phyloP scores from a whole-genome alignment of 1,140 invertebrate species.

The Brachionus paranguensis region DNA sequence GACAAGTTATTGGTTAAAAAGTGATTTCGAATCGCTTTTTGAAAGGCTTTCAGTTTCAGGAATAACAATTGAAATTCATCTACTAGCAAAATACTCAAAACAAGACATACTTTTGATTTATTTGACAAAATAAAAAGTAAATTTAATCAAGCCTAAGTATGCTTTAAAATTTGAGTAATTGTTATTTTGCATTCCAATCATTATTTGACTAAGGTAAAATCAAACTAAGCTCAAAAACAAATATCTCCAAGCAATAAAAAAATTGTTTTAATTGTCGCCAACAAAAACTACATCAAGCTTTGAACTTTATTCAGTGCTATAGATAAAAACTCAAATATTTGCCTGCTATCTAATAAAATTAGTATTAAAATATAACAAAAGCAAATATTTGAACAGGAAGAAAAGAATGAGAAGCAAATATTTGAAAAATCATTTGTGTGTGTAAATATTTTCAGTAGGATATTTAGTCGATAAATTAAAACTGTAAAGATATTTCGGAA shows the following conservation, averaged over 20 bases:
- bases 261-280: background rate
- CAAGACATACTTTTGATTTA: background rate
- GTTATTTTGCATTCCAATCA: background rate
- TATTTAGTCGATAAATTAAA: background rate
- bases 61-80: background rate
- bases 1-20: background rate
- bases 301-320: background rate
- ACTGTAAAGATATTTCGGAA: background rate
- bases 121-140: background rate
- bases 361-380: slow-evolving; percentile 1
- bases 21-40: too few relatives aligned
- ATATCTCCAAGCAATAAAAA: background rate
- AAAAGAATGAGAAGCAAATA: slow-evolving; percentile 29
- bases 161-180: background rate
- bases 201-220: background rate
- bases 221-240: background rate
- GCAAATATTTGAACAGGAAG: slow-evolving; percentile 26
- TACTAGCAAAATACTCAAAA: background rate
- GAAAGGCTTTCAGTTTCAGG: background rate
- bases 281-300: background rate
- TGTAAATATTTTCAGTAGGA: slow-evolving; percentile 7
- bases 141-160: background rate
- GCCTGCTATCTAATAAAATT: slow-evolving; percentile 9
- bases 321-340: slow-evolving; percentile 7
- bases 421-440: background rate